Percentiles rank a stretch among this genome's conserved stretches.
Evolutionary conservation across 2,113 vertebrate species (phyloP).

Genomic region (Corythaeola cristata): DNA sequence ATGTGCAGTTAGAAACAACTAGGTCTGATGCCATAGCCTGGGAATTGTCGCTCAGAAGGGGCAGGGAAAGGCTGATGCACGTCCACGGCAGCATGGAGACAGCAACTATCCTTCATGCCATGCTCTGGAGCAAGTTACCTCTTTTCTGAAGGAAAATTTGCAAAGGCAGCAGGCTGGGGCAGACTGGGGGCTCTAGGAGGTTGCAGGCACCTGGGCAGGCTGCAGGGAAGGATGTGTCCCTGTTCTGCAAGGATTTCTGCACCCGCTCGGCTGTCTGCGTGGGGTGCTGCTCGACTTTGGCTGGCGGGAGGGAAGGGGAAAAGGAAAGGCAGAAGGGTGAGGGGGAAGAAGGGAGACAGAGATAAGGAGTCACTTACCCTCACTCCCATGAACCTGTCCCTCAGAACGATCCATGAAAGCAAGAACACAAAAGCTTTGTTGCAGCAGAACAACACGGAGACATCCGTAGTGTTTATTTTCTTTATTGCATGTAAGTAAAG

Average conservation of each 20-base stretch:
- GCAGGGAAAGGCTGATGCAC: background rate
- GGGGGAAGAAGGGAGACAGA: slow-evolving; percentile 45
- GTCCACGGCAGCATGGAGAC: background rate
- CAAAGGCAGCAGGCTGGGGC: background rate
- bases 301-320: background rate
- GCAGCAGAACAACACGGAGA: slow-evolving; percentile 96
- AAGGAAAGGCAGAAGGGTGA: background rate
- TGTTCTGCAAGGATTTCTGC: background rate
- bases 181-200: background rate
- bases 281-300: background rate
- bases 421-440: slow-evolving; percentile 99
- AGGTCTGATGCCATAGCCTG: background rate
- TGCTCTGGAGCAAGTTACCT: background rate
- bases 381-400: slow-evolving; percentile 98
- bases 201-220: background rate
- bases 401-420: slow-evolving; percentile 97
- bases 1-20: background rate
- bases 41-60: background rate
- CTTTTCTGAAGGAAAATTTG: background rate
- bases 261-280: accelerated
- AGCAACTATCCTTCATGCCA: background rate
- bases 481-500: slow-evolving; percentile 97
- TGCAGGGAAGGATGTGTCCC: background rate
- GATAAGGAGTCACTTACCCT: slow-evolving; percentile 85
- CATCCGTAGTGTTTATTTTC: slow-evolving; percentile 97